Base-by-base conservation (phyloP, 2,888 invertebrate species). In the Xestia rhomboidea region DNA sequence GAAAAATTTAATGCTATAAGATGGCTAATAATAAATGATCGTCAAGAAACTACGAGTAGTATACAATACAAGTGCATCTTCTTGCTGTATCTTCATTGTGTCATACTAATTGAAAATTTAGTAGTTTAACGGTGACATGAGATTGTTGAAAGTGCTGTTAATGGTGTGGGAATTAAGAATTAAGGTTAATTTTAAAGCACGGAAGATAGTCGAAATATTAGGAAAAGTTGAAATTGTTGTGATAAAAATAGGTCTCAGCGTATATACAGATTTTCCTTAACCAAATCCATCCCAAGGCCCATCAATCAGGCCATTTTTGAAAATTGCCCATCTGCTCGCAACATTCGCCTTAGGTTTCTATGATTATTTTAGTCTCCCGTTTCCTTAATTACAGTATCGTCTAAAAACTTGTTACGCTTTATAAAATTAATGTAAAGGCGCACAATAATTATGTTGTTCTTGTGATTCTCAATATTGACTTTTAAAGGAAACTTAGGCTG, bases 91-190 rank as follows among this genome's bases (percentile, higher is more conserved):
- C 41, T 73, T 4, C 21, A 18, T 49, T 15, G 41, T 66, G 57
- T 3, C 51, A 44, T 54, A 81, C 85, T 90, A 91, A 90, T 91
- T 90, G 85, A 76, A 80, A 77, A 77, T 88, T 91, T 88, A 88
- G 79, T 83, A 83, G 73, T 83, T 85, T 86, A 77, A 68, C 63
- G 75, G 74, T 80, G 82, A 70, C 83, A 79, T 70, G 70, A 81
- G 83, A 78, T 81, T 77, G 71, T 72, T 80, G 66, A 73, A 85
- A 67, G 69, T 82, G 81, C n/a, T 57, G n/a, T 62, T 71, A 79
- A 81, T 76, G 27, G 63, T 83, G 64, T 82, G 76, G 69, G 71
- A 77, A 78, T 72, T 71, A 54, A 54, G 38, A 30, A 68, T 82
- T 72, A 18, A n/a, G 6, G 64, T 63, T 64, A 34, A 4, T 49